Evolutionary conservation across 1,140 invertebrate species (phyloP).

Genomic region (Drosophila ohnishii): DNA sequence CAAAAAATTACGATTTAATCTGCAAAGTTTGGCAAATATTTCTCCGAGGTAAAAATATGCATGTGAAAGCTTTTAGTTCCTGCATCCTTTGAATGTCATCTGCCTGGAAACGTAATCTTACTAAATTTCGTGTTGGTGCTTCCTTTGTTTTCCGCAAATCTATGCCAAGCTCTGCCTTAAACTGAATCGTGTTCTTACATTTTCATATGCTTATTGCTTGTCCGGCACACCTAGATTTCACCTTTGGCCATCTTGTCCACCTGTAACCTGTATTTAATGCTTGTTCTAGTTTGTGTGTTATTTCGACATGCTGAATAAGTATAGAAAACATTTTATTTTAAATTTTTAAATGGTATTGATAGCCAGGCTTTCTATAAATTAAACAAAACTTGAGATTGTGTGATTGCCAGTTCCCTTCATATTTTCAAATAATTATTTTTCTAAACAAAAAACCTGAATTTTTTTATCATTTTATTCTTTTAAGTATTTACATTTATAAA

Average conservation of each 20-base stretch:
- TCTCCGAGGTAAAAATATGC: slow-evolving; percentile 26
- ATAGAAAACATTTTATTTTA: background rate
- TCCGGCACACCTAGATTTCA: background rate
- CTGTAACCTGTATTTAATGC: slow-evolving; percentile 9
- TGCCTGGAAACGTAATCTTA: slow-evolving; percentile 32
- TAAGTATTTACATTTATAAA: too few relatives aligned
- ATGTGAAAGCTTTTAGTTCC: slow-evolving; percentile 27
- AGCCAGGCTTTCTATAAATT: too few relatives aligned
- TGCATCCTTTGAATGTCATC: slow-evolving; percentile 22
- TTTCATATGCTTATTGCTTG: slow-evolving; percentile 26
- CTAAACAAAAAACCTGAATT: too few relatives aligned
- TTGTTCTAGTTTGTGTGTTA: background rate
- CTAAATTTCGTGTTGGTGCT: slow-evolving; percentile 5
- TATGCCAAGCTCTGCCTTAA: slow-evolving; percentile 34
- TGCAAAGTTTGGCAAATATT: slow-evolving; percentile 3
- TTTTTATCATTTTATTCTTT: too few relatives aligned
- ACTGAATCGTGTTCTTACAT: slow-evolving; percentile 15
- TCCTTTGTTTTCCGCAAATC: slow-evolving; percentile 26
- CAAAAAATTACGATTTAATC: background rate
- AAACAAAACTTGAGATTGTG: too few relatives aligned
- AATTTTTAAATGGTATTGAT: too few relatives aligned
- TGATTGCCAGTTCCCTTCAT: too few relatives aligned
- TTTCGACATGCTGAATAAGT: background rate
- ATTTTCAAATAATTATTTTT: too few relatives aligned
- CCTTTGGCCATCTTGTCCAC: background rate